Percentiles rank a stretch among this genome's conserved stretches.
Conservation (phyloP, 2,888 invertebrate genomes). For the Lasiommata megera region DNA sequence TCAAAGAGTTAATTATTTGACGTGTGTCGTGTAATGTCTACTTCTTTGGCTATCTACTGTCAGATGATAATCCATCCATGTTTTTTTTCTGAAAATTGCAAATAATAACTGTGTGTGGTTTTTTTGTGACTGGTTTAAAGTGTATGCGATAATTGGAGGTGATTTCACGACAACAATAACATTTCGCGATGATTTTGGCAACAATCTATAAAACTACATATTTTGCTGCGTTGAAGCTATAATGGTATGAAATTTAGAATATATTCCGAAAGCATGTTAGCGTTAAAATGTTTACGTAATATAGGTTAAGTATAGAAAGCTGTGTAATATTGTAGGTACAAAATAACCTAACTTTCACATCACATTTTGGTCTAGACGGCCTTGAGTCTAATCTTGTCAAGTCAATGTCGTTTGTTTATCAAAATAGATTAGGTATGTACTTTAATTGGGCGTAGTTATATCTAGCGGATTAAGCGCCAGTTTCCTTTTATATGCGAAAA, state of each 20-base stretch:
- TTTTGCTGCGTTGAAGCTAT: conserved; percentile 46
- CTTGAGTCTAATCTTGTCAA: conserved; percentile 79
- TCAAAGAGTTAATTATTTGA: conserved; percentile 22
- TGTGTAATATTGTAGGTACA: conserved; percentile 28
- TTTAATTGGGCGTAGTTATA: conserved; percentile 18
- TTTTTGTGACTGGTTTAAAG: conserved; percentile 28
- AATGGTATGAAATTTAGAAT: conserved; percentile 42
- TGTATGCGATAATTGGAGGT: conserved; percentile 30
- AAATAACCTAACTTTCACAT: conserved; percentile 69
- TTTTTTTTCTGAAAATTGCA: conserved; percentile 26
- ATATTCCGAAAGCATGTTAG: not conserved
- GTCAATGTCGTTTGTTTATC: conserved; percentile 73
- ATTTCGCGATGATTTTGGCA: conserved; percentile 34
- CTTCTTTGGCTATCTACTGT: conserved; percentile 13
- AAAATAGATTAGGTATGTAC: conserved; percentile 40
- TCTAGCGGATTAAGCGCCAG: not conserved
- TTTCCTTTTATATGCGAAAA: not conserved
- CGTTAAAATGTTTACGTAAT: not conserved
- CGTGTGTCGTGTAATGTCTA: conserved; percentile 14
- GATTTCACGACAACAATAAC: conserved; percentile 21
- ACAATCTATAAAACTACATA: conserved; percentile 35
- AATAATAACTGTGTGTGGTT: conserved; percentile 29
- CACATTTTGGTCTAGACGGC: conserved; percentile 63
- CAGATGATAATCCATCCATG: conserved; percentile 24
- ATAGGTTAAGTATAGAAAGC: conserved; percentile 11